Percentiles rank a stretch among this genome's conserved stretches.
These are phyloP conservation scores for Vanacampus margaritifer DNA, from an alignment of 2,113 vertebrate species.

Conservation along the genomic window DNA sequence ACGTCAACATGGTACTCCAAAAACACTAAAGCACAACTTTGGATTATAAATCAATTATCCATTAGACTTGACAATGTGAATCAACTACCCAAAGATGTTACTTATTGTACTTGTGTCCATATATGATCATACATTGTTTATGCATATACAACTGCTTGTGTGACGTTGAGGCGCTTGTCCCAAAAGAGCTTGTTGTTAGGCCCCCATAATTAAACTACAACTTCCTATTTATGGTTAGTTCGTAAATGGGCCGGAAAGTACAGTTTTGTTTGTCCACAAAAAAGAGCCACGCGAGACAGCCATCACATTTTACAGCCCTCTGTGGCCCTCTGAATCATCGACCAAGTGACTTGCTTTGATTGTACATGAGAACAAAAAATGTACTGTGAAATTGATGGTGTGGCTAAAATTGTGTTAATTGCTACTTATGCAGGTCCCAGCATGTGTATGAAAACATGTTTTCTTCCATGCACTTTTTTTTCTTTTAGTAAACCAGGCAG, in stretches of 20 bases:
- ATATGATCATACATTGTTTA: background rate
- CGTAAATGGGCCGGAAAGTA: background rate
- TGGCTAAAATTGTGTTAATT: slow-evolving; percentile 22
- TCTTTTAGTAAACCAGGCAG: background rate
- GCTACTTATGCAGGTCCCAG: background rate
- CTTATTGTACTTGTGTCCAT: background rate
- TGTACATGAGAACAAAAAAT: slow-evolving; percentile 2
- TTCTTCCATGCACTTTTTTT: background rate
- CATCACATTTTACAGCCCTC: slow-evolving; percentile 4
- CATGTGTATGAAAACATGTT: slow-evolving; percentile 1
- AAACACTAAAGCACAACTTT: no score
- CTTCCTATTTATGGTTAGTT: background rate
- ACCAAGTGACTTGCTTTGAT: background rate
- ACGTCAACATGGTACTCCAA: no score
- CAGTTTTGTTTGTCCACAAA: background rate
- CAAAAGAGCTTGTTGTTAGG: background rate
- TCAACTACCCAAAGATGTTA: no score
- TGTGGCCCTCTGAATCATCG: background rate
- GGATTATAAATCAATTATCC: no score
- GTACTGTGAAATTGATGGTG: slow-evolving; percentile 21
- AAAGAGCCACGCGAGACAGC: background rate
- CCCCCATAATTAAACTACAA: slow-evolving; percentile 1
- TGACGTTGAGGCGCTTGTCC: background rate
- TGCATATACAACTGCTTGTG: background rate
- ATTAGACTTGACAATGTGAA: no score